Base-by-base conservation (phyloP, 1,140 invertebrate species). In the Eurosta solidaginis region DNA sequence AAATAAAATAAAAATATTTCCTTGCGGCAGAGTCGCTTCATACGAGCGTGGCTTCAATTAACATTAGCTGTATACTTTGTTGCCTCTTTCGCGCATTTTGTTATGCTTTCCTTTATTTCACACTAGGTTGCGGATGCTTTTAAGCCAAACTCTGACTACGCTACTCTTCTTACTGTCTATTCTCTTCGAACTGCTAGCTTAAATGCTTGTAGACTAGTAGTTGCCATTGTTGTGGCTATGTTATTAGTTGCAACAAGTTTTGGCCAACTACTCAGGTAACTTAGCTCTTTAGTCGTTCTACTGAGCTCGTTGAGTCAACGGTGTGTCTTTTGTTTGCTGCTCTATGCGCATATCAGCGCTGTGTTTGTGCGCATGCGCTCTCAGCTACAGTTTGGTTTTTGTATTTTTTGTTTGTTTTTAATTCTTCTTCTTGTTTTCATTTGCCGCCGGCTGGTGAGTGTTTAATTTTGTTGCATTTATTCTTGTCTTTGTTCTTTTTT, bases 401-500 rank as follows among this genome's bases (percentile, higher is more conserved):
- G 20, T 54, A 25, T 27, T 25, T 2, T 54, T 54, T 25, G 27
- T 20, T 54, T 54, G 22, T 7, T 20, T 20, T 10, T 54, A 25
- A 10, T 54, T 54, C 17, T 50, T 50, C 9, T 20, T 50, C 9
- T 54, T 52, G 22, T 52, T 54, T 10, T 27, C 50, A 12, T 25
- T 27, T 47, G 73, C 22, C 29, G 29, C 47, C 74, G 42, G 74
- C 47, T 45, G 9, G 45, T 47, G 7, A 17, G 33, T 9, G 40
- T 25, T 45, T 29, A 20, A 25, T 47, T 17, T 75, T 47, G 44
- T 47, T 49, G 74, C 42, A 75, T 29, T 75, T 75, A 22, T 49
- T 5, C 29, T 75, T 75, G 42, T 36, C 44, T 75, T 75, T 4
- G n/a, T 75, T 75, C 17, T 75, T 33, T 27, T 47, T 75, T 45